These are phyloP conservation scores for Bettongia penicillata DNA, from an alignment of 2,113 vertebrate genomes.

Conservation along the genomic window DNA sequence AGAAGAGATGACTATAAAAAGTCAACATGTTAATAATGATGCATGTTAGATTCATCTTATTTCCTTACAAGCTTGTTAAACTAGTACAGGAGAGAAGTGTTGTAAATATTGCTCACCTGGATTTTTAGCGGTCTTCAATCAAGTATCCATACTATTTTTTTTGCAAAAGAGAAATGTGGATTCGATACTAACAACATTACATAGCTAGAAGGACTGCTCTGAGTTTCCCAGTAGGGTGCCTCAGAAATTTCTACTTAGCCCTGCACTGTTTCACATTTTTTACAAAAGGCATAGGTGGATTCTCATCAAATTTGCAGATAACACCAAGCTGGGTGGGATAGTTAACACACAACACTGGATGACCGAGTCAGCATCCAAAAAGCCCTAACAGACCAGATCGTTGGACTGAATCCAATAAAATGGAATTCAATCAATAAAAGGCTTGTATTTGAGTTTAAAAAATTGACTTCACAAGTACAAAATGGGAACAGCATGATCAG, in stretches of 20 bases:
- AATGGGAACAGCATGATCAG: too few species aligned
- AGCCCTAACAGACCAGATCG: background rate
- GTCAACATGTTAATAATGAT: background rate
- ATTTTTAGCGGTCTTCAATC: background rate
- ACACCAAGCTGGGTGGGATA: background rate
- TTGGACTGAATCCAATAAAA: background rate
- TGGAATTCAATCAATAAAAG: background rate
- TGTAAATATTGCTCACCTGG: background rate
- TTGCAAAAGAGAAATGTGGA: background rate
- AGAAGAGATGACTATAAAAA: background rate
- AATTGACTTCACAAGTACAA: too few species aligned
- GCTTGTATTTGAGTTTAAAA: too few species aligned
- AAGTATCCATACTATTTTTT: background rate
- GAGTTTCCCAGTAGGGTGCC: background rate
- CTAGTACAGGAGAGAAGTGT: background rate
- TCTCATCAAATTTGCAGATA: background rate
- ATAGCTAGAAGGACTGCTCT: background rate
- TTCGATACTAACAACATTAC: background rate
- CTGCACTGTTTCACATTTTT: background rate
- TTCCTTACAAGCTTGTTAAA: background rate
- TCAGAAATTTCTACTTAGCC: background rate
- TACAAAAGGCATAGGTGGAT: background rate
- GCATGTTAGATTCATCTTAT: background rate
- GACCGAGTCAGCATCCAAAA: background rate
- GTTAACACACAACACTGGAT: background rate